Conservation (phyloP, 2,113 vertebrate species). For the Natator depressus region DNA sequence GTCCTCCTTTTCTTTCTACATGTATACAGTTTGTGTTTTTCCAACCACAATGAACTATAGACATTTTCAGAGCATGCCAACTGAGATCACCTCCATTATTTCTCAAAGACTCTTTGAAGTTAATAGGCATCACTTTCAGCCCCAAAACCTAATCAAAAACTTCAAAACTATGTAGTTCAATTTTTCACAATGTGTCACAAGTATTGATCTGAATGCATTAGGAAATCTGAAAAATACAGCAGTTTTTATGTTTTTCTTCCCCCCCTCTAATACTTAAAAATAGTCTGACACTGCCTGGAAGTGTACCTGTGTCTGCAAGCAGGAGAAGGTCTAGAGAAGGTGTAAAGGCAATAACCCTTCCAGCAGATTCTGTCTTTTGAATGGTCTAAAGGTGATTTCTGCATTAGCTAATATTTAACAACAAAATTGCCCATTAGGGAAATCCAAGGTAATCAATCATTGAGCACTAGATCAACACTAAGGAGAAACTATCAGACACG, state of each 20-base stretch:
- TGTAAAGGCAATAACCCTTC: neutral
- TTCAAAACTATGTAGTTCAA: neutral
- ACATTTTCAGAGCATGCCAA: neutral
- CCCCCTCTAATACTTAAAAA: neutral
- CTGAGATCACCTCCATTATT: neutral
- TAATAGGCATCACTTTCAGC: neutral
- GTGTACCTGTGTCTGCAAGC: neutral
- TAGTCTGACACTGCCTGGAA: neutral
- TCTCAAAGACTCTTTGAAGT: neutral
- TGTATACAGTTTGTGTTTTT: neutral
- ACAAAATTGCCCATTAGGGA: neutral
- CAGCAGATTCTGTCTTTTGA: neutral
- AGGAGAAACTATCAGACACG: neutral
- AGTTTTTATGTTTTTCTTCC: neutral
- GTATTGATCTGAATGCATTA: neutral
- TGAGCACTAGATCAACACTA: neutral
- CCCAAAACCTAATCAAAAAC: neutral
- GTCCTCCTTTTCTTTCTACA: too few species aligned
- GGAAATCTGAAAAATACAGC: neutral
- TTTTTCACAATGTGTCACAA: neutral
- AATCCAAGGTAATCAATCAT: neutral
- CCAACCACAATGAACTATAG: neutral
- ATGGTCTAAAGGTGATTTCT: neutral
- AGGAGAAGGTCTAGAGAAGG: neutral
- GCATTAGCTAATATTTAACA: neutral